These are phyloP conservation scores for Cossypha dichroa DNA, from an alignment of 2,797 vertebrate genomes.

Conservation along the genomic window DNA sequence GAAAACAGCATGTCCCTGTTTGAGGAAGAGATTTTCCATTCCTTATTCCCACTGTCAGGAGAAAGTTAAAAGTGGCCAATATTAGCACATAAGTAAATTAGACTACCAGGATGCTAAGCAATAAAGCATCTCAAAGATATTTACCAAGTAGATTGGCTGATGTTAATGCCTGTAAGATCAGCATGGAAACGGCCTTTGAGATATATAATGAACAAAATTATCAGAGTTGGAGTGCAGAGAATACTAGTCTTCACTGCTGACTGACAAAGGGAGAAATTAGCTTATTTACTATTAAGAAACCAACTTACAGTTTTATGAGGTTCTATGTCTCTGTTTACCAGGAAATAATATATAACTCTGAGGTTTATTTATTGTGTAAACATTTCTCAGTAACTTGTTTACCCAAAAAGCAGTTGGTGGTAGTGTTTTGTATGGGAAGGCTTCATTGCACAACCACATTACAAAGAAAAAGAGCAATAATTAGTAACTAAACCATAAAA, in stretches of 20 bases:
- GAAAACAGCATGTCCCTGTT: neutral
- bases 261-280: neutral
- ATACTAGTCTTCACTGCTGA: neutral
- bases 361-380: neutral
- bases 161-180: constrained; percentile 8
- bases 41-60: neutral
- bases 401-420: neutral
- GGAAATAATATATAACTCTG: neutral
- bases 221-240: neutral
- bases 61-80: neutral
- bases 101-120: neutral
- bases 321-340: neutral
- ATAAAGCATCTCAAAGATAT: neutral
- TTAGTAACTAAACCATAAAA: neutral
- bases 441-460: neutral
- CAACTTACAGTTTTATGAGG: neutral
- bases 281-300: constrained; percentile 34
- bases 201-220: neutral
- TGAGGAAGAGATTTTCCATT: neutral
- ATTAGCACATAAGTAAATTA: neutral
- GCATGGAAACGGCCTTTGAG: neutral
- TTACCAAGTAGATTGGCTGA: neutral
- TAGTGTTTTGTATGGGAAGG: neutral
- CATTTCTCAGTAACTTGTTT: neutral
- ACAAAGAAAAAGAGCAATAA: neutral